These are phyloP conservation scores for Hydriomena furcata DNA, from an alignment of 2,888 invertebrate species.

Conservation along the genomic window DNA sequence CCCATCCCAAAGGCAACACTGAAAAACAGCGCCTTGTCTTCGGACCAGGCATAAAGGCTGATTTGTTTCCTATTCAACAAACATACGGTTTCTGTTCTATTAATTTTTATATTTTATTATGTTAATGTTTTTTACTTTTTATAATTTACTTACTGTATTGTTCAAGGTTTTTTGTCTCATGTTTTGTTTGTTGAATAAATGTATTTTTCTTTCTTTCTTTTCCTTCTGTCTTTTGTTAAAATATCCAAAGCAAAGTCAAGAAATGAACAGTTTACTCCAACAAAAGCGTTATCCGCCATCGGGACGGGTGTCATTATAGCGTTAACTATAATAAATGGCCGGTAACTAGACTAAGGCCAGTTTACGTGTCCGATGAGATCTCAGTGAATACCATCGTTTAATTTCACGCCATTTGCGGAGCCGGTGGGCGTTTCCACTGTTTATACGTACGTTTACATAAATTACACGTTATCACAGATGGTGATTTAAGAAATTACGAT, in stretches of 20 bases:
- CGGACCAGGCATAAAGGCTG: no score
- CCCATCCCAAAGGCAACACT: no score
- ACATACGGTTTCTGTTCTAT: no score
- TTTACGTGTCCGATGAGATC: slow-evolving; percentile 56
- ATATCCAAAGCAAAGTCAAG: neutral
- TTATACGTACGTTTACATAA: neutral
- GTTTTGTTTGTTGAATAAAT: no score
- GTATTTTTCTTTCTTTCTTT: no score
- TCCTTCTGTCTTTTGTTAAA: neutral
- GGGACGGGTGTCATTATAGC: slow-evolving; percentile 41
- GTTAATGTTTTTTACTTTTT: no score
- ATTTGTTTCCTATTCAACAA: no score
- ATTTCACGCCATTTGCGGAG: slow-evolving; percentile 63
- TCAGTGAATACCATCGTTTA: slow-evolving; percentile 64
- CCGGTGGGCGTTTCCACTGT: slow-evolving; percentile 42
- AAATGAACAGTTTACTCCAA: slow-evolving; percentile 8
- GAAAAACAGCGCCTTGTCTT: no score
- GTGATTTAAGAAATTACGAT: no score
- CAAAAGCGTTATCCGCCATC: slow-evolving; percentile 20
- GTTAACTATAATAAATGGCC: slow-evolving; percentile 46
- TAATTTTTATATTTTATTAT: no score
- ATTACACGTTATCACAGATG: neutral
- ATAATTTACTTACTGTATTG: no score
- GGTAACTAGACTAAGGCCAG: slow-evolving; percentile 50
- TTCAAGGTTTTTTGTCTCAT: no score